A percentile compares a stretch with the other conserved stretches of the same genome.
phyloP scores from a whole-genome alignment of 2,113 vertebrate species.

The Crypturellus undulatus region DNA sequence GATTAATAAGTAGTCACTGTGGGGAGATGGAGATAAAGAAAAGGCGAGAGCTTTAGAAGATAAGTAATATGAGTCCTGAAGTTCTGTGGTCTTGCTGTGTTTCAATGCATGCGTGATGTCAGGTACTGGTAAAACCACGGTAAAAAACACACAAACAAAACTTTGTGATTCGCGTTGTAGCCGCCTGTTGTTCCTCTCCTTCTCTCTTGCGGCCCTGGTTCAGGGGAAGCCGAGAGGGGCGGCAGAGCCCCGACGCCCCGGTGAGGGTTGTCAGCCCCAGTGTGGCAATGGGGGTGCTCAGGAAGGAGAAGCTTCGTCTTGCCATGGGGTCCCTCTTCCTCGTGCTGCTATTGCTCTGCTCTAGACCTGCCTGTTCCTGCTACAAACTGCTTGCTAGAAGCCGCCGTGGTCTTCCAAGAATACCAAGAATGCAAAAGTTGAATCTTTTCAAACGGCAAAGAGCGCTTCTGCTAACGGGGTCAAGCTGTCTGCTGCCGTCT shows the following conservation, averaged over 20 bases:
- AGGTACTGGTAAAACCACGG: not conserved
- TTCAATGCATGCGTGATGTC: not conserved
- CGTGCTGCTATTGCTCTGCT: not conserved
- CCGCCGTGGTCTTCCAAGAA: not conserved
- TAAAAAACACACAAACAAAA: too few species aligned
- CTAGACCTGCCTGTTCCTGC: not conserved
- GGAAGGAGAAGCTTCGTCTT: not conserved
- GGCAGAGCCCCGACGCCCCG: accelerated
- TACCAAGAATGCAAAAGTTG: not conserved
- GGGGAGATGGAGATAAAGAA: not conserved
- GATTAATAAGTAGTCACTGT: conserved; percentile 42
- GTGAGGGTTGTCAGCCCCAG: not conserved
- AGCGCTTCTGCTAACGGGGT: not conserved
- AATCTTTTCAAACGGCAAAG: not conserved
- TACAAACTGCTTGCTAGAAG: not conserved
- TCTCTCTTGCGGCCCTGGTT: accelerated
- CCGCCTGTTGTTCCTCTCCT: not conserved
- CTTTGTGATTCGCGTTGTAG: not conserved
- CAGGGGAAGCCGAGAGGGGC: not conserved
- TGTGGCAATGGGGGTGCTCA: not conserved
- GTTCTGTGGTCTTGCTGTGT: not conserved
- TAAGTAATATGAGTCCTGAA: conserved; percentile 34
- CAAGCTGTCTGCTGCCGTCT: not conserved
- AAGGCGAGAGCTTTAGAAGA: not conserved
- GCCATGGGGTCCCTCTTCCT: not conserved